Conservation (phyloP, 2,113 vertebrate species). For the Camarhynchus parvulus region DNA sequence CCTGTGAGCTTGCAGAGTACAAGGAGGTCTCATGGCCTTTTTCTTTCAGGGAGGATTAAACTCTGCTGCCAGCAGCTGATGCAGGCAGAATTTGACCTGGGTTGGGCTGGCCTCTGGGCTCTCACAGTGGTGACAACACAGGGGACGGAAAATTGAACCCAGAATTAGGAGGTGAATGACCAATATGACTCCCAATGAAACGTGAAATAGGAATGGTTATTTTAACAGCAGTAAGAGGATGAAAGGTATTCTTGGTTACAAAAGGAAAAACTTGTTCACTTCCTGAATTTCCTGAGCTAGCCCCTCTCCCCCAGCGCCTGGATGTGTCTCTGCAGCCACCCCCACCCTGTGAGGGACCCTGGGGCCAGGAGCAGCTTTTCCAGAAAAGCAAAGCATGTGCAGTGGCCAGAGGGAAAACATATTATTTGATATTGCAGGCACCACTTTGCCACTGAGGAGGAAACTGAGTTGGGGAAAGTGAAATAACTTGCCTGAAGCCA, state of each 20-base stretch:
- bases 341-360: neutral
- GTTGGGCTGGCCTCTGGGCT: neutral
- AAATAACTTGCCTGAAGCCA: constrained; percentile 54
- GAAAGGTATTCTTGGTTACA: neutral
- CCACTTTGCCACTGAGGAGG: neutral
- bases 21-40: neutral
- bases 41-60: neutral
- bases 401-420: neutral
- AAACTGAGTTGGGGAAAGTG: neutral
- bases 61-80: neutral
- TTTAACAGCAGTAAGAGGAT: neutral
- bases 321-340: neutral
- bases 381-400: neutral
- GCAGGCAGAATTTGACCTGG: neutral
- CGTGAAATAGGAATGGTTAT: neutral
- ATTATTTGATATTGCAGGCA: neutral
- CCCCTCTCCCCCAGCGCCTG: neutral
- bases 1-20: neutral
- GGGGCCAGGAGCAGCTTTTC: neutral
- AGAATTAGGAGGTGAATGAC: neutral
- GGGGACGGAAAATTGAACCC: fast-evolving
- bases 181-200: neutral
- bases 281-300: fast-evolving
- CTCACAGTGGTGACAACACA: neutral
- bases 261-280: neutral